A percentile compares a stretch with the other conserved stretches of the same genome.
Evolutionary conservation across 2,888 invertebrate species (phyloP).

Genomic region (Chrysina gloriosa): DNA sequence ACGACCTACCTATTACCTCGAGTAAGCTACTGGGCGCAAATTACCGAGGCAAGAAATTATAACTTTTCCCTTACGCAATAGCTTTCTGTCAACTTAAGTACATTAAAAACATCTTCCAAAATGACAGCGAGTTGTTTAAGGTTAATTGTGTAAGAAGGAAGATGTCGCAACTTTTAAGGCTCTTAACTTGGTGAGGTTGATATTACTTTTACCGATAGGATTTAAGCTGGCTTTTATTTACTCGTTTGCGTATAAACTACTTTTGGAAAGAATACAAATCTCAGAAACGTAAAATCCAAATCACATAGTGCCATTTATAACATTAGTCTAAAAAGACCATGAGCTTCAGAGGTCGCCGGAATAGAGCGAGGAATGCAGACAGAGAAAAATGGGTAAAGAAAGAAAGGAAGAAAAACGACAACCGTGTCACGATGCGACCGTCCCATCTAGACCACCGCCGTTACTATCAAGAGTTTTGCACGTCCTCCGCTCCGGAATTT

Average conservation of each 20-base stretch:
- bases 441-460: slow-evolving; percentile 31
- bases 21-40: slow-evolving; percentile 7
- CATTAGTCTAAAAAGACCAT: slow-evolving; percentile 19
- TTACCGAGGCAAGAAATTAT: slow-evolving; percentile 16
- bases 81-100: slow-evolving; percentile 9
- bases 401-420: slow-evolving; percentile 22
- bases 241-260: too few relatives aligned
- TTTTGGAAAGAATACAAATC: slow-evolving; percentile 6
- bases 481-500: slow-evolving; percentile 56
- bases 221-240: too few relatives aligned
- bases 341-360: slow-evolving; percentile 17
- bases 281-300: slow-evolving; percentile 15
- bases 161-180: not conserved
- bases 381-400: not conserved
- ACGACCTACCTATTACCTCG: not conserved
- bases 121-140: not conserved
- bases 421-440: slow-evolving; percentile 29
- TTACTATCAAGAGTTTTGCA: slow-evolving; percentile 55
- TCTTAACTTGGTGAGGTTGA: too few relatives aligned
- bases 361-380: not conserved
- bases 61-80: slow-evolving; percentile 3
- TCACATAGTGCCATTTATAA: slow-evolving; percentile 24
- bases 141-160: not conserved
- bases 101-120: slow-evolving; percentile 18
- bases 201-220: too few relatives aligned